Evolutionary conservation across 2,797 vertebrate species (phyloP).

Genomic region (Coendou prehensilis): DNA sequence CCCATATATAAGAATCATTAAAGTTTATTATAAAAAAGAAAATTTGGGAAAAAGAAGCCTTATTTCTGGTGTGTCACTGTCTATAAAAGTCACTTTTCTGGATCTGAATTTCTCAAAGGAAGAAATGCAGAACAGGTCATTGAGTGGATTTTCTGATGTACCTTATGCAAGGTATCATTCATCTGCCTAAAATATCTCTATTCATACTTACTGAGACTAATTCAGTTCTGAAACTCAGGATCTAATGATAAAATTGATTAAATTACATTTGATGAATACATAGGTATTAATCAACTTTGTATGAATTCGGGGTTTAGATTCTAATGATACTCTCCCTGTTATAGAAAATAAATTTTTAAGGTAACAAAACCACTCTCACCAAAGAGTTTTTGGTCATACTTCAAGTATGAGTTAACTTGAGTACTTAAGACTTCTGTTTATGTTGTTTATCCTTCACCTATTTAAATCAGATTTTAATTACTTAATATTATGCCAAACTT

Average conservation of each 20-base stretch:
- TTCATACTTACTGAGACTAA: neutral
- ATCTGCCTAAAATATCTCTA: neutral
- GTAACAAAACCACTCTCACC: neutral
- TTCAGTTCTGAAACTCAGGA: neutral
- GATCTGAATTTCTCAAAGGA: neutral
- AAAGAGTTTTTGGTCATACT: neutral
- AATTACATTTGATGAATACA: neutral
- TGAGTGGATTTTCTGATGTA: neutral
- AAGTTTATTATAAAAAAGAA: neutral
- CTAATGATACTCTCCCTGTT: neutral
- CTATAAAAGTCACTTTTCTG: neutral
- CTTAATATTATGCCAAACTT: neutral
- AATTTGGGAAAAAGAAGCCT: neutral
- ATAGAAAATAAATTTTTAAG: neutral
- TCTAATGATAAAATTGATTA: neutral
- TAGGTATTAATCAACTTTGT: neutral
- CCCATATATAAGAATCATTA: neutral
- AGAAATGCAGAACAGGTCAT: neutral
- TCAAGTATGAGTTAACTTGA: neutral
- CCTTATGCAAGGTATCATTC: neutral
- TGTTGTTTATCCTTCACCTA: neutral
- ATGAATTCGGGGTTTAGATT: neutral
- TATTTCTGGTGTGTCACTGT: neutral
- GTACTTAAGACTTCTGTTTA: neutral
- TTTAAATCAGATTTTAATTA: conserved; percentile 10